These are phyloP conservation scores for Scotopteryx bipunctaria DNA, from an alignment of 2,888 invertebrate genomes.

Conservation along the genomic window DNA sequence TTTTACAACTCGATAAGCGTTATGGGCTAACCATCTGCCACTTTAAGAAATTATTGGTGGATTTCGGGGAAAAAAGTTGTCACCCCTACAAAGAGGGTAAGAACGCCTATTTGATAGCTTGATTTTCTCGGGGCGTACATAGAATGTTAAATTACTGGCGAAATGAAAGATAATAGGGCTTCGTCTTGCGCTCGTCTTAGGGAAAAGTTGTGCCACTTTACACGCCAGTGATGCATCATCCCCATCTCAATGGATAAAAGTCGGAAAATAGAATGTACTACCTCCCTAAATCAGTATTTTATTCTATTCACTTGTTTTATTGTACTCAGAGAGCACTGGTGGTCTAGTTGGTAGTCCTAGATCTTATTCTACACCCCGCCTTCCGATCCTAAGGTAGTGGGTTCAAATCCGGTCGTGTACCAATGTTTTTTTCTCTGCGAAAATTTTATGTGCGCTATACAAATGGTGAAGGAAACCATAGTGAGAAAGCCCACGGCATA, in stretches of 20 bases:
- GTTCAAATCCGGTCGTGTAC: too few species aligned
- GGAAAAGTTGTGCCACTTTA: constrained; percentile 64
- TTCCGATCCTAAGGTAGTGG: too few species aligned
- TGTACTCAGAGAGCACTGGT: too few species aligned
- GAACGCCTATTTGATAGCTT: constrained; percentile 77
- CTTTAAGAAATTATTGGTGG: constrained; percentile 81
- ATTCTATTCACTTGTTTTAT: too few species aligned
- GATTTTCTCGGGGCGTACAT: constrained; percentile 72
- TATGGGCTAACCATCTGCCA: constrained; percentile 79
- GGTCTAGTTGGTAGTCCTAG: too few species aligned
- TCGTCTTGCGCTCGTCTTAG: constrained; percentile 59
- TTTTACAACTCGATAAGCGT: constrained; percentile 77
- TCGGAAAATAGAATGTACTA: too few species aligned
- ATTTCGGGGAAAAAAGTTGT: constrained; percentile 77
- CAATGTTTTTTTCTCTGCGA: too few species aligned
- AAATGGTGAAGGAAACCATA: too few species aligned
- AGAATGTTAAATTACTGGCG: constrained; percentile 81
- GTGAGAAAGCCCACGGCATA: too few species aligned
- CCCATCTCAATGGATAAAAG: not conserved
- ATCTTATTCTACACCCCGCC: too few species aligned
- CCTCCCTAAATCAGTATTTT: too few species aligned
- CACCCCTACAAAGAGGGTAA: constrained; percentile 70
- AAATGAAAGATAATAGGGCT: constrained; percentile 82
- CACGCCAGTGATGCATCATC: constrained; percentile 31
- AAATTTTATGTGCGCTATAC: too few species aligned